phyloP scores from a whole-genome alignment of 2,113 vertebrate species.

The Elephas maximus region DNA sequence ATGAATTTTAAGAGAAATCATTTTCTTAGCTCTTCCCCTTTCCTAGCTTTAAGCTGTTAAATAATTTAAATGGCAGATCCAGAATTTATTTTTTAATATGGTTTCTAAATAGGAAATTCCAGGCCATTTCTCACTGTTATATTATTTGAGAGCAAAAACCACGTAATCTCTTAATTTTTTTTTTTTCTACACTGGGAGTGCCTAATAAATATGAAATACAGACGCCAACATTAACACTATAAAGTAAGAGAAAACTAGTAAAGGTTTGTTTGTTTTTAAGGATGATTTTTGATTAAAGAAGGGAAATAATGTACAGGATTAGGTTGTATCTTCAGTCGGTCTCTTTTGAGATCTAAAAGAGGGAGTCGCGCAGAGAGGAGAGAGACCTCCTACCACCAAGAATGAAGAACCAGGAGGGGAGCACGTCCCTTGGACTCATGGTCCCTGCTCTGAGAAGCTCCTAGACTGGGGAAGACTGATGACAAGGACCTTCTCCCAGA shows the following conservation, averaged over 20 bases:
- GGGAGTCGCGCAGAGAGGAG: too few species aligned
- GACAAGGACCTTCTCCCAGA: too few species aligned
- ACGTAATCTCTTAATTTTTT: not conserved
- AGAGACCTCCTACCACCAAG: too few species aligned
- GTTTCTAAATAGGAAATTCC: conserved; percentile 59
- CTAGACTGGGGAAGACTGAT: too few species aligned
- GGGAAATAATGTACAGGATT: not conserved
- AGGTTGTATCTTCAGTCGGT: too few species aligned
- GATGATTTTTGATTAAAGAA: not conserved
- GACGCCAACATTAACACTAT: conserved; percentile 30
- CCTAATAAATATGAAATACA: conserved; percentile 58
- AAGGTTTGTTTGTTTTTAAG: not conserved
- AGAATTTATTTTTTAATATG: conserved; percentile 68
- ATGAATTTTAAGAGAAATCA: conserved; percentile 33
- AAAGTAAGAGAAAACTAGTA: conserved; percentile 37
- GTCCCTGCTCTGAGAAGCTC: too few species aligned
- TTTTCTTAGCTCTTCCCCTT: not conserved
- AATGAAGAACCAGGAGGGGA: too few species aligned
- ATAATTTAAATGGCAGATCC: conserved; percentile 65
- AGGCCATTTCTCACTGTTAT: conserved; percentile 51
- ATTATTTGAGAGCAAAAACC: conserved; percentile 54
- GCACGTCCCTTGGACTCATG: too few species aligned
- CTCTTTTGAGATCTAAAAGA: too few species aligned
- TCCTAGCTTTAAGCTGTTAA: conserved; percentile 45
- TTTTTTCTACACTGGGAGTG: not conserved